Base-by-base conservation (phyloP, 1,140 invertebrate species). In the Drosophila pruinosa region DNA sequence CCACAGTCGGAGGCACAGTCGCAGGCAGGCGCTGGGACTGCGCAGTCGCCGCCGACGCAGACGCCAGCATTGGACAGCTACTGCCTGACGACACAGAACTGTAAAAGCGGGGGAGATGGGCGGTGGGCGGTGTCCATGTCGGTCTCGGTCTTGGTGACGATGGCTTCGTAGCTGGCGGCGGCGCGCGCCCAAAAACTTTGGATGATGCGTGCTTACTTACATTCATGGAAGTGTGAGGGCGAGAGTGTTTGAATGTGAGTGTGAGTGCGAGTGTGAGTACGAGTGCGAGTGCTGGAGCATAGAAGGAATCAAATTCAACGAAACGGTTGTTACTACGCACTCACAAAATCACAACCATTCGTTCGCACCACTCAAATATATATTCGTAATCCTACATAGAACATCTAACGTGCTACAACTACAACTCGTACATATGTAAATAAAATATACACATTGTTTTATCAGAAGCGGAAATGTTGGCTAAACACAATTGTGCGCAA, bases 401-500 rank as follows among this genome's bases (percentile, higher is more conserved):
- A n/a, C n/a, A n/a, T n/a, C n/a, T n/a, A n/a, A 17, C n/a, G n/a
- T 45, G 63, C 22, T 70, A 43, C 26, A 31, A 50, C 43, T 28
- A 14, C 36, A 24, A 52, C 26, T 28, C 52, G 15, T 38, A n/a
- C n/a, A n/a, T n/a, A 31, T 45, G 48, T 28, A 21, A 72, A 34
- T 58, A 39, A 58, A 64, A 69, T 61, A 69, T 61, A 64, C 38
- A 65, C 62, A 56, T 68, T 68, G 59, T 45, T 68, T 76, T 76
- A 76, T 76, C 74, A 58, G 38, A 63, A 73, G 39, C 74, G 74
- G 74, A 76, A 76, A 76, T 73, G 74, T 73, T 68, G 56, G 50
- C 57, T 24, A 61, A 52, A 54, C 64, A 28, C 31, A 43, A 54
- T 65, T 67, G 54, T 39, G 19, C 43, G 59, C 31, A 48, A 41